These are phyloP conservation scores for Rambutsinella grinnellia DNA, from an alignment of 2,888 invertebrate genomes.

Conservation along the genomic window DNA sequence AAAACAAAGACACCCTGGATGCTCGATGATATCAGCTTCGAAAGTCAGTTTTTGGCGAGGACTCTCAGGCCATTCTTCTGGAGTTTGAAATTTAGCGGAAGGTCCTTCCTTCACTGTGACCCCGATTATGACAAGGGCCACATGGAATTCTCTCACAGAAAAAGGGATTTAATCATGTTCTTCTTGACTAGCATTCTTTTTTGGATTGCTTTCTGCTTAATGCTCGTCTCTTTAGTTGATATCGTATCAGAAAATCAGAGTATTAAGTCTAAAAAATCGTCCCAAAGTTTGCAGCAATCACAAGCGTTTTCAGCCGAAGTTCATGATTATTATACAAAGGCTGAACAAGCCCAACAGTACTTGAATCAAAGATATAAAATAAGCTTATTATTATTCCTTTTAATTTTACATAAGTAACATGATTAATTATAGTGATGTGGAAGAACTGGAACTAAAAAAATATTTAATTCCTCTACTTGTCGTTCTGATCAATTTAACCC, in stretches of 20 bases:
- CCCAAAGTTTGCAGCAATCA: too few species aligned
- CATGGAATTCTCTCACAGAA: constrained; percentile 41
- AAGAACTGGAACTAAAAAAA: constrained; percentile 35
- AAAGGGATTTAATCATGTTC: constrained; percentile 22
- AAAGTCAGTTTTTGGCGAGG: constrained; percentile 43
- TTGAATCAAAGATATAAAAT: too few species aligned
- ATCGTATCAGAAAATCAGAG: constrained; percentile 24
- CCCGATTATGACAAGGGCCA: constrained; percentile 28
- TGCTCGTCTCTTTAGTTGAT: constrained; percentile 16
- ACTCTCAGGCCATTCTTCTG: constrained; percentile 2
- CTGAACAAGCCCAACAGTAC: too few species aligned
- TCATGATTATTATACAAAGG: too few species aligned
- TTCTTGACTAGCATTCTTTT: constrained; percentile 9
- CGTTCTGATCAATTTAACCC: constrained; percentile 20
- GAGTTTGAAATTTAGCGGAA: constrained; percentile 1
- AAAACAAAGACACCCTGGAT: constrained; percentile 32
- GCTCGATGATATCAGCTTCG: constrained; percentile 37
- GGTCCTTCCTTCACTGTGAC: constrained; percentile 16
- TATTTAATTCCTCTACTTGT: constrained; percentile 14
- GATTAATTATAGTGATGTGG: constrained; percentile 40
- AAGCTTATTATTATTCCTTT: too few species aligned
- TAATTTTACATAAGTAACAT: too few species aligned
- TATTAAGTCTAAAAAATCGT: too few species aligned
- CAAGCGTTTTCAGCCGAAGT: too few species aligned
- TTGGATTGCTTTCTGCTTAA: constrained; percentile 39